phyloP scores from a whole-genome alignment of 2,797 vertebrate genomes.

The Sciaenops ocellatus region DNA sequence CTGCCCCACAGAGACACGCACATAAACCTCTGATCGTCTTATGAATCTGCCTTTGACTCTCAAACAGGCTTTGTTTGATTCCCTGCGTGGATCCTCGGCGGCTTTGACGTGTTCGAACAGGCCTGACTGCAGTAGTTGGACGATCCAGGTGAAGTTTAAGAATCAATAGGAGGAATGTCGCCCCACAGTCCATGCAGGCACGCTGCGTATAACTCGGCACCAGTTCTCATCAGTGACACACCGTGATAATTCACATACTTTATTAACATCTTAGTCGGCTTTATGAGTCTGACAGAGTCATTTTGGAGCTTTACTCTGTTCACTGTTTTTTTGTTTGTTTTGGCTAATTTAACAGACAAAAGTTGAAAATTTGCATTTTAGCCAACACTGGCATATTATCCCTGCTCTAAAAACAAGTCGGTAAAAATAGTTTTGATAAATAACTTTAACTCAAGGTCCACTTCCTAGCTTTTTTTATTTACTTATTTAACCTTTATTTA shows the following conservation, averaged over 20 bases:
- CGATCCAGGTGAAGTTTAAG: constrained; percentile 63
- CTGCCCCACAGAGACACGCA: neutral
- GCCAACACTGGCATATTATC: neutral
- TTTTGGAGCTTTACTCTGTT: neutral
- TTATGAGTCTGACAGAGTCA: neutral
- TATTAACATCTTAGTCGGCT: neutral
- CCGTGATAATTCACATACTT: neutral
- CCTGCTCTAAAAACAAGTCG: neutral
- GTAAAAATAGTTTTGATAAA: neutral
- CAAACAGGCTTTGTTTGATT: constrained; percentile 49
- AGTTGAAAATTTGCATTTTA: neutral
- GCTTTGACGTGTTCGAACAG: constrained; percentile 66
- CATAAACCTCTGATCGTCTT: constrained; percentile 3
- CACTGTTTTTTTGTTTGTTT: neutral
- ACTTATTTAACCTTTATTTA: too few species aligned
- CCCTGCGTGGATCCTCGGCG: constrained; percentile 42
- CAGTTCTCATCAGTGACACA: neutral
- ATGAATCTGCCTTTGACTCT: constrained; percentile 26
- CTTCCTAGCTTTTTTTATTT: neutral
- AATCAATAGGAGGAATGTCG: constrained; percentile 66
- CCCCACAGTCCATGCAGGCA: constrained; percentile 44
- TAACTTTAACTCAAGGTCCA: neutral
- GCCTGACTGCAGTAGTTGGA: constrained; percentile 48
- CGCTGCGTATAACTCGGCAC: neutral
- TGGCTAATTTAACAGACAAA: neutral